phyloP scores from a whole-genome alignment of 2,797 vertebrate species.

The Peromyscus eremicus region DNA sequence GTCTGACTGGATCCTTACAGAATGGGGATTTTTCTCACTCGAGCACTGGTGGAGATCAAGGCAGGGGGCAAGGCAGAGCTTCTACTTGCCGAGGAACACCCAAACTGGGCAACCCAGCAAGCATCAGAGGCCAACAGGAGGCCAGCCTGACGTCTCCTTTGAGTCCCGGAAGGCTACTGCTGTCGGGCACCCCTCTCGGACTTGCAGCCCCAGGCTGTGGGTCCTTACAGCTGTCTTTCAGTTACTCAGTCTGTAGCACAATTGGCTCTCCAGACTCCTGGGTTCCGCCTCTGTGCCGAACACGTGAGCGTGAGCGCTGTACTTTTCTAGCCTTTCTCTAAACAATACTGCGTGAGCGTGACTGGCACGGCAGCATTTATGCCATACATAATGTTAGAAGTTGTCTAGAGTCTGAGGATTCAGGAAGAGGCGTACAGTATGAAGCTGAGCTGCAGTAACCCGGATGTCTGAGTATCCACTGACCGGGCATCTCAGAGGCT shows the following conservation, averaged over 20 bases:
- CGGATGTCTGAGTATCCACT: neutral
- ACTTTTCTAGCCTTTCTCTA: neutral
- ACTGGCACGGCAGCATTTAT: too few relatives aligned
- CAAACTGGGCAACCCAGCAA: neutral
- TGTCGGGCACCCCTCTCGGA: neutral
- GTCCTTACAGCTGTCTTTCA: too few relatives aligned
- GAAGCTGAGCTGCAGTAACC: neutral
- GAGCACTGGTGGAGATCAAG: neutral
- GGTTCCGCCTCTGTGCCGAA: neutral
- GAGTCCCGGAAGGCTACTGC: neutral
- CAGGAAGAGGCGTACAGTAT: too few relatives aligned
- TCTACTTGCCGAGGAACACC: neutral
- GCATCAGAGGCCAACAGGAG: rapidly evolving
- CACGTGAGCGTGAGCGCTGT: neutral
- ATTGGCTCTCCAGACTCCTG: too few relatives aligned
- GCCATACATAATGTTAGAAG: neutral
- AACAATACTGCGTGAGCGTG: neutral
- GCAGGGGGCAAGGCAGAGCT: neutral
- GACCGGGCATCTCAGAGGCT: neutral
- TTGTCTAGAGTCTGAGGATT: neutral
- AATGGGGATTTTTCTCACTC: neutral
- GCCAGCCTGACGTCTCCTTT: rapidly evolving
- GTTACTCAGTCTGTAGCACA: neutral
- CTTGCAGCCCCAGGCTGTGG: neutral
- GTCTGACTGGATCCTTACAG: neutral